Evolutionary conservation across 2,888 invertebrate genomes (phyloP).

Genomic region (Stenichneumon culpator): DNA sequence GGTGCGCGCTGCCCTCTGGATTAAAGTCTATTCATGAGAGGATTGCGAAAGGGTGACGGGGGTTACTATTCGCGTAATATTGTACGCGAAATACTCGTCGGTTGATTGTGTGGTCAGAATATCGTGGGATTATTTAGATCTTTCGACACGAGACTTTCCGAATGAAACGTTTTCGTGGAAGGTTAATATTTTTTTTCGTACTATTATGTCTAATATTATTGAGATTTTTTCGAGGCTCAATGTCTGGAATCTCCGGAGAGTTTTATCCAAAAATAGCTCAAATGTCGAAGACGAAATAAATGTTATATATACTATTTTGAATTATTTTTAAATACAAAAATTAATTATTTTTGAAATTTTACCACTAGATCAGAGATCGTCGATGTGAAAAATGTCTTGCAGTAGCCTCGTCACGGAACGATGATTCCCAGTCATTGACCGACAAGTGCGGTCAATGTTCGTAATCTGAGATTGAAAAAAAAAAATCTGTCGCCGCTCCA

Average conservation of each 20-base stretch:
- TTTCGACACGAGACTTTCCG: neutral
- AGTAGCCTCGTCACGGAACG: neutral
- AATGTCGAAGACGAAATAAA: neutral
- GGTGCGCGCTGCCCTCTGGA: constrained; percentile 52
- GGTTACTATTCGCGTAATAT: constrained; percentile 18
- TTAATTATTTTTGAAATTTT: neutral
- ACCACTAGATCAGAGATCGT: neutral
- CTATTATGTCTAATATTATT: neutral
- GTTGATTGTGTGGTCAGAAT: constrained; percentile 11
- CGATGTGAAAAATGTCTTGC: neutral
- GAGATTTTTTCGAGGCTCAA: neutral
- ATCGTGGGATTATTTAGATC: constrained; percentile 28
- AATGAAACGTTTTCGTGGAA: neutral
- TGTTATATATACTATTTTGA: neutral
- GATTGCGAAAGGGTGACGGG: constrained; percentile 14
- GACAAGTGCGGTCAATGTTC: constrained; percentile 8
- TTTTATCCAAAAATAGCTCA: neutral
- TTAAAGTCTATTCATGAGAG: constrained; percentile 56
- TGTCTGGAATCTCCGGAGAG: neutral
- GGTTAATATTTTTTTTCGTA: neutral
- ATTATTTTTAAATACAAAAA: too few relatives aligned
- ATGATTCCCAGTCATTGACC: neutral
- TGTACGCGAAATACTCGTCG: constrained; percentile 20
- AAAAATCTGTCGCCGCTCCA: neutral
- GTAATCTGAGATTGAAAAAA: neutral